phyloP scores from a whole-genome alignment of 2,797 vertebrate genomes.

The Clarias pachynema region DNA sequence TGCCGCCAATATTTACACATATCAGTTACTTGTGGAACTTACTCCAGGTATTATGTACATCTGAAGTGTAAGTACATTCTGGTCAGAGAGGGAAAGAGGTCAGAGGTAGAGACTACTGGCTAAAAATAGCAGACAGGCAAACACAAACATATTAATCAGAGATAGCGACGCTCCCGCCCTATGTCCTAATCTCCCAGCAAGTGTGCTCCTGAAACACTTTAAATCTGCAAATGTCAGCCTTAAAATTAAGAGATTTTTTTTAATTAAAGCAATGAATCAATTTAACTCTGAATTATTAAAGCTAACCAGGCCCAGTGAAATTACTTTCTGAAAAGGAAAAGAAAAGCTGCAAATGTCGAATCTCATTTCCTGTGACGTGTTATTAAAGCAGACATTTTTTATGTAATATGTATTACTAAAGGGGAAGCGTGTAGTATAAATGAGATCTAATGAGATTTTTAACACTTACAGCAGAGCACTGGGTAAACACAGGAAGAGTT shows the following conservation, averaged over 20 bases:
- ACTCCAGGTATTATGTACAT: constrained; percentile 18
- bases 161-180: constrained; percentile 26
- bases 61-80: constrained; percentile 17
- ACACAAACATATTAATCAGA: constrained; percentile 52
- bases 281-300: constrained; percentile 24
- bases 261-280: not conserved
- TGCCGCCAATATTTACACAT: not conserved
- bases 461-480: constrained; percentile 69
- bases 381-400: constrained; percentile 30
- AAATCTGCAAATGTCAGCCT: not conserved
- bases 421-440: constrained; percentile 73
- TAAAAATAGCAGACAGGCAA: constrained; percentile 48
- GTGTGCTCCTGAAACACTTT: constrained; percentile 19
- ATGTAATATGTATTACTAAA: constrained; percentile 19
- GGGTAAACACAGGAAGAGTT: constrained; percentile 70
- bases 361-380: constrained; percentile 22
- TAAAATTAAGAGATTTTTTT: not conserved
- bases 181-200: constrained; percentile 25
- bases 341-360: constrained; percentile 2
- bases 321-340: constrained; percentile 2
- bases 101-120: constrained; percentile 35
- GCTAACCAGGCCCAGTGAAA: not conserved
- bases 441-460: constrained; percentile 77
- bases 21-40: not conserved
- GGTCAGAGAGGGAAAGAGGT: constrained; percentile 40